A percentile compares a stretch with the other conserved stretches of the same genome.
These are phyloP conservation scores for Bucco capensis DNA, from an alignment of 2,113 vertebrate genomes.

Conservation along the genomic window DNA sequence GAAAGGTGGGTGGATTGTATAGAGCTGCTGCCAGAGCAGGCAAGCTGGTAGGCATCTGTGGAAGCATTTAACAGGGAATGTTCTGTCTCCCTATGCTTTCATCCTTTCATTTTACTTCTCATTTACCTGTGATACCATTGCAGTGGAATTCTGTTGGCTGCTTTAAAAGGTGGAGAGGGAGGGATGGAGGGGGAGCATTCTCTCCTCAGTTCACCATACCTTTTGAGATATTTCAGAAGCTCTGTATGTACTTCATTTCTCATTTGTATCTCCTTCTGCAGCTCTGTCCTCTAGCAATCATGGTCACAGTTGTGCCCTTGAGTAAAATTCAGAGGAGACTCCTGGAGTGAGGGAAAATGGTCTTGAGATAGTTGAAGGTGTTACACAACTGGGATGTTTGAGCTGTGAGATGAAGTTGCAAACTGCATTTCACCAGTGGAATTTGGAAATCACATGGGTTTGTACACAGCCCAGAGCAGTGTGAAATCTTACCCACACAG, in stretches of 20 bases:
- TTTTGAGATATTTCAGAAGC: neutral
- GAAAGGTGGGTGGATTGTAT: neutral
- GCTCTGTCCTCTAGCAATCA: neutral
- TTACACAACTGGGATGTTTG: neutral
- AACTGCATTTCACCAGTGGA: neutral
- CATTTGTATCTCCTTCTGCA: neutral
- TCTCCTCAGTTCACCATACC: neutral
- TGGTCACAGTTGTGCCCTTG: neutral
- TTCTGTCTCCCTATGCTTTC: too few relatives aligned
- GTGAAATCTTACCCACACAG: neutral
- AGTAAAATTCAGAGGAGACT: neutral
- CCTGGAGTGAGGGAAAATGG: neutral
- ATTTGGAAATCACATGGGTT: neutral
- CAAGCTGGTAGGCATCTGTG: neutral
- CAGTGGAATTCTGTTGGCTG: neutral
- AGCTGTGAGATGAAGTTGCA: neutral
- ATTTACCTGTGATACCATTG: fast-evolving
- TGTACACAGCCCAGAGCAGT: neutral
- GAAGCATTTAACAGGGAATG: neutral
- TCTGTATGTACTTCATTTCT: neutral
- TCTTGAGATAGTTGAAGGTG: neutral
- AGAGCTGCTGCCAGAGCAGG: neutral
- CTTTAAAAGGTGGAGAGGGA: neutral
- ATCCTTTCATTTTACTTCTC: too few relatives aligned
- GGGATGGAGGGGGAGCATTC: neutral